These are phyloP conservation scores for Zoroaster sp. DNA, from an alignment of 53 echinoderm and acorn worm genomes.

Conservation along the genomic window DNA sequence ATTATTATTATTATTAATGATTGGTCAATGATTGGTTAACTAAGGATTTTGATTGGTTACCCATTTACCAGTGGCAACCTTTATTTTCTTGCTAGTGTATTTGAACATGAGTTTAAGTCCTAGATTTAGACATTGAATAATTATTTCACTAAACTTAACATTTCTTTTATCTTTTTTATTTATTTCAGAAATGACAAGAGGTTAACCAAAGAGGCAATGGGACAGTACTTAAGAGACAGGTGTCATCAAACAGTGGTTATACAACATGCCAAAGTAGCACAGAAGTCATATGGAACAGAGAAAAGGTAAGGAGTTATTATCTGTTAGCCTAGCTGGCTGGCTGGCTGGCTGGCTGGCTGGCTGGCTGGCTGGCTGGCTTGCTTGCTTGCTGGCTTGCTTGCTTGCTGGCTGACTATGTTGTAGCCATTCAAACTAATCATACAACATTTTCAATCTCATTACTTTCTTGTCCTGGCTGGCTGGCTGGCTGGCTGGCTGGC, in stretches of 20 bases:
- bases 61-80: too few relatives aligned
- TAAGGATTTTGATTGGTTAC: too few relatives aligned
- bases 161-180: background rate
- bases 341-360: background rate
- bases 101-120: too few relatives aligned
- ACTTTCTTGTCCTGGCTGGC: background rate
- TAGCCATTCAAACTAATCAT: too few relatives aligned
- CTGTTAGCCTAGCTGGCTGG: background rate
- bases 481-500: background rate
- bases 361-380: background rate
- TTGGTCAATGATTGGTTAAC: too few relatives aligned
- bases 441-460: background rate
- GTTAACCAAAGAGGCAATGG: slow-evolving; percentile 95
- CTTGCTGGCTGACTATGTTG: too few relatives aligned
- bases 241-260: slow-evolving; percentile 91
- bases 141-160: too few relatives aligned
- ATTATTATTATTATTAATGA: too few relatives aligned
- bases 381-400: too few relatives aligned
- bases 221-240: slow-evolving; percentile 86
- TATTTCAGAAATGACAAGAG: slow-evolving; percentile 65
- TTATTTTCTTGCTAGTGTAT: too few relatives aligned
- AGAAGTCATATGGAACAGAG: slow-evolving; percentile 97
- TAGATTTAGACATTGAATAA: too few relatives aligned
- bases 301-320: slow-evolving; percentile 75
- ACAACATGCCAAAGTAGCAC: slow-evolving; percentile 94